These are phyloP conservation scores for Anarhynchus alexandrinus DNA, from an alignment of 2,113 vertebrate species.

Conservation along the genomic window DNA sequence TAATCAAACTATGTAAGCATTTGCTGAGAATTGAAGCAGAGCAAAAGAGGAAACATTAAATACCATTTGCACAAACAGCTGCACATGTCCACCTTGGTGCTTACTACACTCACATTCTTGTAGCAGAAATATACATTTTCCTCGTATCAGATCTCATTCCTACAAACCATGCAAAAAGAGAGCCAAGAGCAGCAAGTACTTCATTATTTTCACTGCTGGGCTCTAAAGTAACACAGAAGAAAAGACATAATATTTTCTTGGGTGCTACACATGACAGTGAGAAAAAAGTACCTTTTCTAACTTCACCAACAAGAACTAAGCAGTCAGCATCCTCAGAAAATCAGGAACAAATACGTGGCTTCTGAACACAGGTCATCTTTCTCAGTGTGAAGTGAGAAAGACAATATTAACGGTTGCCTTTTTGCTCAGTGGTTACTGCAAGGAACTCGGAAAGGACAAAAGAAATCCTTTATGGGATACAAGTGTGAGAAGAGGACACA, in stretches of 20 bases:
- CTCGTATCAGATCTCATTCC: background rate
- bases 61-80: background rate
- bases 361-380: background rate
- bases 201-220: background rate
- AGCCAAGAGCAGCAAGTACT: background rate
- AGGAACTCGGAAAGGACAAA: background rate
- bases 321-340: background rate
- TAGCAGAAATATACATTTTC: background rate
- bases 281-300: background rate
- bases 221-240: background rate
- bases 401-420: background rate
- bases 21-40: constrained; percentile 75
- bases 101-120: background rate
- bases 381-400: background rate
- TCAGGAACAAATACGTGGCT: background rate
- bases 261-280: background rate
- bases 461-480: background rate
- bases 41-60: constrained; percentile 27
- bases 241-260: background rate
- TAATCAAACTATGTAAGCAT: constrained; percentile 86
- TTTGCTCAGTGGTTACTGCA: background rate
- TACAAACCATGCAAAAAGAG: background rate
- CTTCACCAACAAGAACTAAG: background rate
- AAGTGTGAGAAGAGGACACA: background rate
- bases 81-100: background rate